Evolutionary conservation across 2,113 vertebrate species (phyloP).

Genomic region (Rousettus leschenaultii): DNA sequence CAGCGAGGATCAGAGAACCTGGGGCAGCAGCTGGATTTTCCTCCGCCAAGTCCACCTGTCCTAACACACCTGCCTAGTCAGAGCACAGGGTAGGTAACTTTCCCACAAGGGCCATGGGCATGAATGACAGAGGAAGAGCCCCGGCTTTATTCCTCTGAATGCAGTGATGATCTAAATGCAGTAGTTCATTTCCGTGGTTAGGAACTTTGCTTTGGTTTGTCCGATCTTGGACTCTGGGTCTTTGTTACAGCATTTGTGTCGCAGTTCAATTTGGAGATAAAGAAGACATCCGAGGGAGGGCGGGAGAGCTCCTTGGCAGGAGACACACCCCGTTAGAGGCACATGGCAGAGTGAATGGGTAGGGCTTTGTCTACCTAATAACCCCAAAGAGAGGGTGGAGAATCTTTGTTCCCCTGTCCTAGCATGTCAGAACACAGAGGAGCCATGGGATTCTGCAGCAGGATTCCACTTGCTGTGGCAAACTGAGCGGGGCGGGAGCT

Average conservation of each 20-base stretch:
- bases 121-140: neutral
- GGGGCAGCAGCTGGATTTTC: neutral
- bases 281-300: neutral
- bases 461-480: neutral
- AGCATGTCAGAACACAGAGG: neutral
- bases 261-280: neutral
- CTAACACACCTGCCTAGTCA: fast-evolving
- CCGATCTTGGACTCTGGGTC: neutral
- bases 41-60: neutral
- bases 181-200: neutral
- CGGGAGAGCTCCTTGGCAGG: too few species aligned
- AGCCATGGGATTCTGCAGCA: neutral
- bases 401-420: neutral
- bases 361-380: neutral
- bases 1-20: neutral
- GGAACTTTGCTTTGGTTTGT: fast-evolving
- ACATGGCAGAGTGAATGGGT: neutral
- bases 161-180: neutral
- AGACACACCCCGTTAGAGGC: neutral
- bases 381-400: neutral
- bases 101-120: fast-evolving
- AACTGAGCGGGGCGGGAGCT: neutral
- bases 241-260: neutral
- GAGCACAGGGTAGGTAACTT: fast-evolving
- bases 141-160: neutral